phyloP scores from a whole-genome alignment of 2,113 vertebrate species.

The Octodon degus region DNA sequence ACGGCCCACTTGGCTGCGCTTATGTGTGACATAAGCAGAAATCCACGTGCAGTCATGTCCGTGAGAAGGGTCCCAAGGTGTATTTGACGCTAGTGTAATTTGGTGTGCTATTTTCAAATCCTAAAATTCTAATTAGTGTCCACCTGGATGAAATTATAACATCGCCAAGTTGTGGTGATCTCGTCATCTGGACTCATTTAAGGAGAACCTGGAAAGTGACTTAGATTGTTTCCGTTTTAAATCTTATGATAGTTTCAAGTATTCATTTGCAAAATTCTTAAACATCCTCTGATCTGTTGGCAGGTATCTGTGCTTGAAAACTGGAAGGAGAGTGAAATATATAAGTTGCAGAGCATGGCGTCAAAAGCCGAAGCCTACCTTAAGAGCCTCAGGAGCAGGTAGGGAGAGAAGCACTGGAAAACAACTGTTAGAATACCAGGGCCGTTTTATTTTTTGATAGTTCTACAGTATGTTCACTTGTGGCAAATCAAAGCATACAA shows the following conservation, averaged over 20 bases:
- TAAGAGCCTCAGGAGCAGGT: slow-evolving; percentile 79
- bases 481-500: background rate
- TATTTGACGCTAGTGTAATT: background rate
- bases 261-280: background rate
- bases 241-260: background rate
- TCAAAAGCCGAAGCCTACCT: slow-evolving; percentile 81
- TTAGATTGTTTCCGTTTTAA: background rate
- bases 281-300: background rate
- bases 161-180: background rate
- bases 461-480: background rate
- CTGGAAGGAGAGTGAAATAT: slow-evolving; percentile 80
- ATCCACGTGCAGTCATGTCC: background rate
- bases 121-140: background rate
- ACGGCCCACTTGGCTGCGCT: background rate
- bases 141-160: background rate
- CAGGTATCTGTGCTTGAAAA: slow-evolving; percentile 86
- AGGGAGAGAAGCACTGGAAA: background rate
- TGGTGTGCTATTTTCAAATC: background rate
- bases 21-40: background rate
- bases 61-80: background rate
- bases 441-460: background rate
- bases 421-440: background rate
- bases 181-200: background rate
- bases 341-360: slow-evolving; percentile 68
- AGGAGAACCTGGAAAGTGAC: background rate